Conservation (phyloP, 2,113 vertebrate genomes). For the Burhinus bistriatus region DNA sequence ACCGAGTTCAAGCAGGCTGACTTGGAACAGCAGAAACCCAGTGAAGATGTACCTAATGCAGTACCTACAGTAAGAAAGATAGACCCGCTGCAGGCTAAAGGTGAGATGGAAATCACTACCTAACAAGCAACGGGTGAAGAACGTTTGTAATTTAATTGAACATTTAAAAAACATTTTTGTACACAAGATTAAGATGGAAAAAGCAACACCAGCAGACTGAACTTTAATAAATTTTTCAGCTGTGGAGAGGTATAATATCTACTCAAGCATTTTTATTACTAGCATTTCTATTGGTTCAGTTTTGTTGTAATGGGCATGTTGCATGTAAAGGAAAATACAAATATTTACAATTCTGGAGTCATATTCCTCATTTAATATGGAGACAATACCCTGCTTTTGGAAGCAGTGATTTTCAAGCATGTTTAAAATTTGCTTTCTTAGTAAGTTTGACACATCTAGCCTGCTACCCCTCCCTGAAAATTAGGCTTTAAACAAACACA, state of each 20-base stretch:
- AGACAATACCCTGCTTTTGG: background rate
- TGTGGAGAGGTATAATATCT: background rate
- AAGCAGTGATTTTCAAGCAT: background rate
- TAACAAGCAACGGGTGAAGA: background rate
- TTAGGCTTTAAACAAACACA: background rate
- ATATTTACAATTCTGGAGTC: background rate
- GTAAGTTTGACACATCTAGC: background rate
- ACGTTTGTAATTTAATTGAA: background rate
- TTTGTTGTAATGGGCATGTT: background rate
- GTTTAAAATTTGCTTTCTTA: background rate
- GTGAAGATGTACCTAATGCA: background rate
- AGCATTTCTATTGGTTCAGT: background rate
- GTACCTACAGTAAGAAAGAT: background rate
- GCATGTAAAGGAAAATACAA: background rate
- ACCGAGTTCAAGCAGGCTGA: background rate
- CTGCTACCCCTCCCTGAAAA: background rate
- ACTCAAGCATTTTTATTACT: background rate
- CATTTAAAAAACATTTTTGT: background rate
- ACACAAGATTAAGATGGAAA: background rate
- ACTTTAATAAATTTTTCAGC: background rate
- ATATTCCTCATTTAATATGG: background rate
- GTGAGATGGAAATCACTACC: background rate
- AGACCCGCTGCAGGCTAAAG: constrained; percentile 23
- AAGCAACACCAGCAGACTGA: background rate
- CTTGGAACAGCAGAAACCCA: background rate